phyloP scores from a whole-genome alignment of 2,113 vertebrate genomes.

The Pogonocichla stellata region DNA sequence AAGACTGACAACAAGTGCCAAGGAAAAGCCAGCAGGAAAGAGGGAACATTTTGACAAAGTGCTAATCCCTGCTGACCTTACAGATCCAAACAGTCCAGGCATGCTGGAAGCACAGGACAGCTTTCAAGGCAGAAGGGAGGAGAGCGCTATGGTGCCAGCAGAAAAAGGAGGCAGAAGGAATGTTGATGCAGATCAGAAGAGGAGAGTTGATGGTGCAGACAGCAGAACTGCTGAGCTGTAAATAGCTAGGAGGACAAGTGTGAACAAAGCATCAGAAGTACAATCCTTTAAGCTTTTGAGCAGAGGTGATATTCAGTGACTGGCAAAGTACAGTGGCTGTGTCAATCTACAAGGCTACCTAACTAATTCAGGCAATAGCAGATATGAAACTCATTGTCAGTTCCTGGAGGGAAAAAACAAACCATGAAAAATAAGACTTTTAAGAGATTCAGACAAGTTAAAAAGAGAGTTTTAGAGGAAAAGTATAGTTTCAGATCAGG shows the following conservation, averaged over 20 bases:
- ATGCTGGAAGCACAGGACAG: not conserved
- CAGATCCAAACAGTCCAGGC: not conserved
- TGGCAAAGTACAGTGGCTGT: not conserved
- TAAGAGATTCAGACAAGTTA: not conserved
- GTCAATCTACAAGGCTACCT: not conserved
- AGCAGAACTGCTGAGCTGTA: slow-evolving; percentile 16
- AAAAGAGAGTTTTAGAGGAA: not conserved
- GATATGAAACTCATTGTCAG: not conserved
- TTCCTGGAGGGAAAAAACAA: not conserved
- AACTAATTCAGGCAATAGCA: not conserved
- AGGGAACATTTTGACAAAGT: slow-evolving; percentile 9
- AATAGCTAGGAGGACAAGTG: slow-evolving; percentile 22
- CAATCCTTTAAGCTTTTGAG: not conserved
- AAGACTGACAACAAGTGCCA: not conserved
- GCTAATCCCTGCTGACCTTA: not conserved
- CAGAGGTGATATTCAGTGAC: not conserved
- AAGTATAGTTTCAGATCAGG: not conserved
- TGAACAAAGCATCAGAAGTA: not conserved
- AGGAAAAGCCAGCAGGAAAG: not conserved
- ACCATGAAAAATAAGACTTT: not conserved
- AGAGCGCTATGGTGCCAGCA: not conserved
- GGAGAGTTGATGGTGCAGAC: not conserved
- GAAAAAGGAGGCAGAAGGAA: not conserved
- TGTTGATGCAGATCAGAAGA: not conserved
- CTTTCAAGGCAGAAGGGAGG: not conserved